Evolutionary conservation across 2,888 invertebrate species (phyloP), one percentile per base, ranked within the genome.

Genomic region (Hoplodrina blanda): DNA sequence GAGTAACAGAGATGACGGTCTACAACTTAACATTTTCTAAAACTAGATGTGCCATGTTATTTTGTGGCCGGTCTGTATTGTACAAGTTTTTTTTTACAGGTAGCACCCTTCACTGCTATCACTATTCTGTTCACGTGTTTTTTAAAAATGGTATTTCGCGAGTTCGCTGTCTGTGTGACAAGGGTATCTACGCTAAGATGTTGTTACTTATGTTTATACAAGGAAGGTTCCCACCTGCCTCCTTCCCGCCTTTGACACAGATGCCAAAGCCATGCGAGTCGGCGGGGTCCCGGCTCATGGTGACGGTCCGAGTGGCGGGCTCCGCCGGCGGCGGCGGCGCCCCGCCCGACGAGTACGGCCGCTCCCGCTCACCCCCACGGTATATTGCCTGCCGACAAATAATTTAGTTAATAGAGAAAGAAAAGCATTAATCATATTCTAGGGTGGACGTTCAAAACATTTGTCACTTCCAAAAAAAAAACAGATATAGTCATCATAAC

Each of bases 231-330:
- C 91, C 92, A 98, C 98, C 98, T 93, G 98, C 97, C 93, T 98
- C 98, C 95, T 98, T 98, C 85, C 98, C 98, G 89, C 98, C 98
- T 95, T 98, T 98, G 91, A 98, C 98, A 96, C 98, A 98, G 90
- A 98, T 98, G 77, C 98, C 98, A 95, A 98, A 98, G 74, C 98
- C 98, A 91, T 98, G 98, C 57, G 97, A 97, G 85, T 97, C 97
- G 90, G 98, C 98, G 76, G 98, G 97, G 90, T 98, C 98, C 80
- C 98, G 96, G 86, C 98, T 97, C 98, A 98, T 98, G 92, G 97
- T 98, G 90, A 98, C 98, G 76, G 98, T 98, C 87, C 98, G 96
- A 84, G 98, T 98, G 87, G 97, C 96, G 87, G 98, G 97, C 93
- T 98, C 98, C 96, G 94, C 96, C 97, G 91, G 96, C 97, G 96